Base-by-base conservation (phyloP, 1,140 invertebrate species). In the Homalodisca vitripennis region DNA sequence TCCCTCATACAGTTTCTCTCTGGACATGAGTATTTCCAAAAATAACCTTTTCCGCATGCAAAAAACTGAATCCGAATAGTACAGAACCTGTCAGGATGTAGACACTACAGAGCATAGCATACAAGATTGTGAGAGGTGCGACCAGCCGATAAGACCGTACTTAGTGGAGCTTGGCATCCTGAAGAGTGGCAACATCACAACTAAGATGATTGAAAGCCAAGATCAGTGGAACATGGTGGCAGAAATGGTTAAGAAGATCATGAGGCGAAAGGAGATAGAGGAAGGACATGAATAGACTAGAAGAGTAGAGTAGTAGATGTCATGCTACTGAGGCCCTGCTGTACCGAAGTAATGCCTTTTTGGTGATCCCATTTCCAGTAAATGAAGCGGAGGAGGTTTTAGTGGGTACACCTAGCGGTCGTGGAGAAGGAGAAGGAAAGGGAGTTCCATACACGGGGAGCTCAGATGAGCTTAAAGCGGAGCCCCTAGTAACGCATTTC, bases 11-110 rank as follows among this genome's bases (percentile, higher is more conserved):
- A 79, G 55, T 1, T 77, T 17, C 57, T 78, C 10, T 72, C 74
- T 2, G 76, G 77, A 0, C 79, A 77, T 79, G 74, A 77, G 75
- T 81, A 70, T 77, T 78, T 71, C 73, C 74, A 30, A 72, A 71
- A 41, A 34, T 78, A 67, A 73, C 69, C n/a, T 73, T 1, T 2
- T 67, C 75, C 75, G 65, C 69, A 75, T 78, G 10, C 66, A 68
- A 14, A 73, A 72, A 34, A 34, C 55, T 6, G 32, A 48, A 0
- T 63, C 3, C 41, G 24, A 26, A 1, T 17, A 13, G 10, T 76
- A 70, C 66, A 22, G 51, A 0, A 73, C 73, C 77, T 68, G 34
- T 41, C 6, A 41, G 34, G 34, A 64, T 2, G 47, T 53, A 17
- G 78, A 79, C 51, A 62, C 67, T 3, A 67, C 68, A 12, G 74